Percentiles rank a stretch among this genome's conserved stretches.
phyloP scores from a whole-genome alignment of 2,888 invertebrate genomes.

The Electrophaes corylata region DNA sequence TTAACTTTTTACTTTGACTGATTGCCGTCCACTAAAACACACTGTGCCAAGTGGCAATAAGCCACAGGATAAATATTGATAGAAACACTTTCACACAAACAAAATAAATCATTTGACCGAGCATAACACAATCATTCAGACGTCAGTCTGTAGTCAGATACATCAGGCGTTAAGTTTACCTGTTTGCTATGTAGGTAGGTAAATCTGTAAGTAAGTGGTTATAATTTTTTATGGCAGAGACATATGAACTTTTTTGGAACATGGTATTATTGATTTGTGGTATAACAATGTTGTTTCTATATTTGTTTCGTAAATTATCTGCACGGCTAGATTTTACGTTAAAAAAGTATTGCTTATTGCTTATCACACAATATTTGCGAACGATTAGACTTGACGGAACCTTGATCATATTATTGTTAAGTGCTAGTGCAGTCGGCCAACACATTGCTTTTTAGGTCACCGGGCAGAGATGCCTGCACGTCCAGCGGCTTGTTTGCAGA shows the following conservation, averaged over 20 bases:
- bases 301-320: too few species aligned
- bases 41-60: not conserved
- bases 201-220: too few species aligned
- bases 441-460: slow-evolving; percentile 12
- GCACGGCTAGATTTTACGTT: too few species aligned
- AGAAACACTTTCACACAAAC: slow-evolving; percentile 20
- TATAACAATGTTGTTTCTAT: too few species aligned
- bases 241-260: too few species aligned
- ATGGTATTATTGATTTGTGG: too few species aligned
- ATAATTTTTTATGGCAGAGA: too few species aligned
- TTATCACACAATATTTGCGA: too few species aligned
- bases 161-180: slow-evolving; percentile 33
- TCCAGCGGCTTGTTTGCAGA: not conserved
- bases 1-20: too few species aligned
- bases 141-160: slow-evolving; percentile 8
- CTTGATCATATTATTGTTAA: slow-evolving; percentile 2
- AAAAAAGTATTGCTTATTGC: too few species aligned
- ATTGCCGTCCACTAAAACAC: too few species aligned
- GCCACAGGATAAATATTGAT: slow-evolving; percentile 35
- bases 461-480: not conserved
- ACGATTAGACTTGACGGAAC: not conserved
- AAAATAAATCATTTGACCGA: not conserved
- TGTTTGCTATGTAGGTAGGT: too few species aligned
- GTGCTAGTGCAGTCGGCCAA: slow-evolving; percentile 7
- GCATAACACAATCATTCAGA: slow-evolving; percentile 13